phyloP scores from a whole-genome alignment of 2,888 invertebrate species.

The Amphipoea lucens region DNA sequence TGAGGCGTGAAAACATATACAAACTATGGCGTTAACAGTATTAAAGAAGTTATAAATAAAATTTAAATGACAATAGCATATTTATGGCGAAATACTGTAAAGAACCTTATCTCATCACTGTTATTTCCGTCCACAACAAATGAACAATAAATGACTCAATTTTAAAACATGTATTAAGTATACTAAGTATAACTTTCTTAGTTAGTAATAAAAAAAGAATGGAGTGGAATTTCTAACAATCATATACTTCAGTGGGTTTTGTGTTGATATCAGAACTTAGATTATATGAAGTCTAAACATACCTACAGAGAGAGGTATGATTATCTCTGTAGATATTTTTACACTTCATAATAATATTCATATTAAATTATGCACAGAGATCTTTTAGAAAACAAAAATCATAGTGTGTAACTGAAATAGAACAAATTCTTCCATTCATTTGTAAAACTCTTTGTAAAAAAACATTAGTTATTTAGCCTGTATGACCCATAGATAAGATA shows the following conservation, averaged over 20 bases:
- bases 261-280: not conserved
- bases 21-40: too few relatives aligned
- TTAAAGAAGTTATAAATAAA: not conserved
- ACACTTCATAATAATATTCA: not conserved
- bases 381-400: not conserved
- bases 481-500: slow-evolving; percentile 66
- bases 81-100: slow-evolving; percentile 7
- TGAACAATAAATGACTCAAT: not conserved
- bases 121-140: slow-evolving; percentile 16
- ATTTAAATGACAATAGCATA: not conserved
- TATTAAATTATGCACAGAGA: not conserved
- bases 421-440: not conserved
- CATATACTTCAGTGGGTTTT: not conserved
- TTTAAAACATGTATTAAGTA: not conserved
- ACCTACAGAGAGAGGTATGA: not conserved
- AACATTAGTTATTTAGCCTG: slow-evolving; percentile 6
- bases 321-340: not conserved
- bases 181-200: not conserved
- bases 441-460: not conserved
- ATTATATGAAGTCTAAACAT: not conserved
- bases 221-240: not conserved
- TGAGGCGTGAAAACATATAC: too few relatives aligned
- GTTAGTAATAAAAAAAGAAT: not conserved
- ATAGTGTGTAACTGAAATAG: not conserved
- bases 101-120: slow-evolving; percentile 49